These are phyloP conservation scores for Lontra canadensis DNA, from an alignment of 2,113 vertebrate species.

Conservation along the genomic window DNA sequence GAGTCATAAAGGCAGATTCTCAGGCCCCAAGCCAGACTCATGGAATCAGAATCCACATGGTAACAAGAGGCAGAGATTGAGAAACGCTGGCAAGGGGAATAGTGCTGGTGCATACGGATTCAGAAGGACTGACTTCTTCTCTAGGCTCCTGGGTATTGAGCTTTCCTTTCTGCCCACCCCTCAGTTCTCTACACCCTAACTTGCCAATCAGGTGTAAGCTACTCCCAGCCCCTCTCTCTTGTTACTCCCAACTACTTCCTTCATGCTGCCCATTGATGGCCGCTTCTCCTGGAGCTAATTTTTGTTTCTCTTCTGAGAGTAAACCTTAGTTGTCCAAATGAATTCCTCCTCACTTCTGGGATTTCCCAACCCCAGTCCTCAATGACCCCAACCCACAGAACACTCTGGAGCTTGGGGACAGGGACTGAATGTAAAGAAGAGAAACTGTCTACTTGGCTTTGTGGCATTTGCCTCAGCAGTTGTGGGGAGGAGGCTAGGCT, in stretches of 20 bases:
- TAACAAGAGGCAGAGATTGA: neutral
- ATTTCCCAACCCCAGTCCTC: neutral
- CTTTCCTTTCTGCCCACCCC: neutral
- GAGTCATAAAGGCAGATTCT: neutral
- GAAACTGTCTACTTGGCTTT: neutral
- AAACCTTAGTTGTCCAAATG: neutral
- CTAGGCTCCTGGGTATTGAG: fast-evolving
- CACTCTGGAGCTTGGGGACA: neutral
- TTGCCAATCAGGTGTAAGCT: neutral
- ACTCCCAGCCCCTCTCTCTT: neutral
- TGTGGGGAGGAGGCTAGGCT: neutral
- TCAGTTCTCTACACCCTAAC: neutral
- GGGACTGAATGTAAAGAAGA: neutral
- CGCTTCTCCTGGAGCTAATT: neutral
- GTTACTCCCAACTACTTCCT: neutral
- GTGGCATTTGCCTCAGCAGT: neutral
- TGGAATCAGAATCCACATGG: neutral
- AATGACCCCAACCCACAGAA: neutral
- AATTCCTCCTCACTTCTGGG: neutral
- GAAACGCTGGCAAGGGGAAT: neutral
- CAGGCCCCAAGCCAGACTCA: neutral
- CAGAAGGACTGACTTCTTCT: neutral
- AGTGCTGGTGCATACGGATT: neutral
- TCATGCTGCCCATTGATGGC: neutral
- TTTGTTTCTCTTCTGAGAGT: neutral